Percentiles rank a stretch among this genome's conserved stretches.
Conservation (phyloP, 2,113 vertebrate species). For the Rhynchopsitta pachyrhyncha region DNA sequence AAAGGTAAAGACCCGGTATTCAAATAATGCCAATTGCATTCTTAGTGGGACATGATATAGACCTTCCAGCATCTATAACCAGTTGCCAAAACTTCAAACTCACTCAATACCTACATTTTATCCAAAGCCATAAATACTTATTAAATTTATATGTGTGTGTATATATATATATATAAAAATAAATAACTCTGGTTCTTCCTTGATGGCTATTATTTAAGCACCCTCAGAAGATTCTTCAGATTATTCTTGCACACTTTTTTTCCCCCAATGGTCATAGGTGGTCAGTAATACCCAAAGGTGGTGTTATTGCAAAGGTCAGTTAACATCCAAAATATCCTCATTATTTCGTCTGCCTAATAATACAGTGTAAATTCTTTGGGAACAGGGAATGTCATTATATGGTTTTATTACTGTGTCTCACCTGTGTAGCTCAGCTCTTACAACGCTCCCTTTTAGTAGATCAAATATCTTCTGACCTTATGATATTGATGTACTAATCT, state of each 20-base stretch:
- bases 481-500: neutral
- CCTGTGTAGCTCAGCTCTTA: neutral
- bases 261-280: accelerated
- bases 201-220: neutral
- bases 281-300: neutral
- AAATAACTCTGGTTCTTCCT: neutral
- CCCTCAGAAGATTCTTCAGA: neutral
- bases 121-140: neutral
- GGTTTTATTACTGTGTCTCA: neutral
- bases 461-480: neutral
- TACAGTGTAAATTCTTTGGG: neutral
- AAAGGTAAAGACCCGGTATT: neutral
- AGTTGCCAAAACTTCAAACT: neutral
- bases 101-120: neutral
- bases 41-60: neutral
- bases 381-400: neutral
- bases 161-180: neutral
- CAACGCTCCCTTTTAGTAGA: neutral
- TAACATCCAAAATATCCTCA: neutral
- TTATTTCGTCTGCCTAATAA: neutral
- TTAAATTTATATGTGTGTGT: neutral
- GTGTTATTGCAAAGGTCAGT: neutral
- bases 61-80: neutral
- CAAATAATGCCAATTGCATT: neutral
- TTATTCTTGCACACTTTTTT: neutral